phyloP scores from a whole-genome alignment of 2,797 vertebrate genomes.

The Labeo calbasu region DNA sequence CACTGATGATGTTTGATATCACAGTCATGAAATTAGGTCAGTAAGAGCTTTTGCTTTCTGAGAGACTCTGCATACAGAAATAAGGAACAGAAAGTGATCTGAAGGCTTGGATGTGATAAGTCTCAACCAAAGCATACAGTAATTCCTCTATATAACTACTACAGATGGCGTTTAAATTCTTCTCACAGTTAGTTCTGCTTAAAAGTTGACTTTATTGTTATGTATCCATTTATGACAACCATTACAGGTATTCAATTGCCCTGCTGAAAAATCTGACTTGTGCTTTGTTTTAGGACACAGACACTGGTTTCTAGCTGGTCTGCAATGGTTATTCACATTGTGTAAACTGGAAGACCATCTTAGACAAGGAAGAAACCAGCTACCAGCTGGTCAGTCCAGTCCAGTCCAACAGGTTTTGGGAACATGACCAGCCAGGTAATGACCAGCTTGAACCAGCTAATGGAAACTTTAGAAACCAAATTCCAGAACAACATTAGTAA shows the following conservation, averaged over 20 bases:
- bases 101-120: not conserved
- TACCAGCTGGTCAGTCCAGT: not conserved
- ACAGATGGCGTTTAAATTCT: not conserved
- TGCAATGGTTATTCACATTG: not conserved
- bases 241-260: not conserved
- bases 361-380: not conserved
- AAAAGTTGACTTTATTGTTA: not conserved
- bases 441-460: not conserved
- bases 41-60: slow-evolving; percentile 7
- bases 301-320: not conserved
- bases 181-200: not conserved
- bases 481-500: not conserved
- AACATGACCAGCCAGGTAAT: not conserved
- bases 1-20: slow-evolving; percentile 17
- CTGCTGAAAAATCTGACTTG: not conserved
- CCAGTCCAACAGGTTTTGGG: not conserved
- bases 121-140: not conserved
- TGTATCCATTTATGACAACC: not conserved
- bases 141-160: not conserved
- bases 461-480: not conserved
- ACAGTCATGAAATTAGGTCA: slow-evolving; percentile 1
- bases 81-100: not conserved
- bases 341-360: not conserved
- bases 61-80: not conserved
- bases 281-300: not conserved